Evolutionary conservation across 1,140 invertebrate species (phyloP), one percentile per base, ranked within the genome.

Genomic region (Mylabris phalerata): DNA sequence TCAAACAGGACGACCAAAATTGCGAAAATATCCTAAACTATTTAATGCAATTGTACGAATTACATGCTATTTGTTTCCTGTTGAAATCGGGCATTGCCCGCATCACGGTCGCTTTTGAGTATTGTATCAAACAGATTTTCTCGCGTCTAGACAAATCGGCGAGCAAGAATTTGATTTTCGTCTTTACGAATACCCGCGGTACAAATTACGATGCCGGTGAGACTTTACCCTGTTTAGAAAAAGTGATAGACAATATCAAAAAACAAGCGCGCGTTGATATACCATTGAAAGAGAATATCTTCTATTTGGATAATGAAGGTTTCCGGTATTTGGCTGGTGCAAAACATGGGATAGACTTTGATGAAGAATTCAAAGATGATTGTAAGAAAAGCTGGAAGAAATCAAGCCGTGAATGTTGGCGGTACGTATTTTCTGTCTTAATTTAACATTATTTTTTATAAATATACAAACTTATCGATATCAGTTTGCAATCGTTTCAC

Each of bases 241-340:
- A 48, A 47, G 40, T 65, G 13, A 38, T 60, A 4, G 48, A 62
- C 4, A 60, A 65, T 9, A 65, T 67, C 6, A 61, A 52, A 40
- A 48, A 49, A 26, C 60, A 59, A 56, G 60, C 61, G 7, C 42
- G 66, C 27, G 60, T 63, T 10, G 51, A 58, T n/a, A 69, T 70
- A 39, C 64, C 59, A 3, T 48, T 65, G 5, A 57, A 63, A 27
- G 48, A 60, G 3, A 62, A 69, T 13, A 65, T 63, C 27, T 73
- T 71, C 57, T 73, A 63, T 50, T 65, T 70, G 19, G 71, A 73
- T 41, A 73, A 73, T 49, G 71, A 71, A 48, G 60, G 65, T 4
- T 72, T 72, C 45, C 57, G 63, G 38, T 66, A 57, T 58, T 47
- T 73, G 43, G 63, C 63, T 4, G 71, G 63, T 6, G 38, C 60